A percentile compares a stretch with the other conserved stretches of the same genome.
Conservation (phyloP, 2,888 invertebrate species). For the Melinopterus prodromus region DNA sequence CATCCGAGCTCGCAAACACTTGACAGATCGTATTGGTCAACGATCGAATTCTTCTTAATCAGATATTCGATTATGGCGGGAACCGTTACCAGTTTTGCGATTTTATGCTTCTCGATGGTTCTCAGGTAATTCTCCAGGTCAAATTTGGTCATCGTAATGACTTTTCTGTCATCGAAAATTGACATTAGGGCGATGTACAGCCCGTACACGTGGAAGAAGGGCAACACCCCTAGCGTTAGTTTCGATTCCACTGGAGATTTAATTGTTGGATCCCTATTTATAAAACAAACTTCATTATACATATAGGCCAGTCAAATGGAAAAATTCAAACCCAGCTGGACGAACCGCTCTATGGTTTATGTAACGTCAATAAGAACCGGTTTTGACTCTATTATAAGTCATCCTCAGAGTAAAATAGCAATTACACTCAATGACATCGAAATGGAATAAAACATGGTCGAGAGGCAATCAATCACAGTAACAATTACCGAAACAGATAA, state of each 20-base stretch:
- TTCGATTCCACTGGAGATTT: neutral
- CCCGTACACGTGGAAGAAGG: constrained; percentile 31
- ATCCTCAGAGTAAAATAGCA: too few species aligned
- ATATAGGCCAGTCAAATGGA: neutral
- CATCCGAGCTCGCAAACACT: constrained; percentile 72
- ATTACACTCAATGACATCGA: too few species aligned
- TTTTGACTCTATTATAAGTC: too few species aligned
- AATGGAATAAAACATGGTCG: too few species aligned
- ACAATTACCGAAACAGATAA: too few species aligned
- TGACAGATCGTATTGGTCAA: constrained; percentile 77
- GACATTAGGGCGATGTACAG: constrained; percentile 19
- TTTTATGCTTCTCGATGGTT: constrained; percentile 29
- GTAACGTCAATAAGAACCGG: too few species aligned
- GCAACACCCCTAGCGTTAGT: constrained; percentile 17
- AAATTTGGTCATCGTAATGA: constrained; percentile 28
- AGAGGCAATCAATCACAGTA: too few species aligned
- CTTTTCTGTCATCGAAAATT: constrained; percentile 12
- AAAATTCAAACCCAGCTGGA: neutral
- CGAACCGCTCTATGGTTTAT: too few species aligned
- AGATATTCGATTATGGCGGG: constrained; percentile 85
- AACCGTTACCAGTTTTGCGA: constrained; percentile 68
- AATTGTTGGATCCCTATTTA: constrained; percentile 8
- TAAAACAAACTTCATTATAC: constrained; percentile 9
- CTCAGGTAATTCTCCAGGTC: constrained; percentile 26
- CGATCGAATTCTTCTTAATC: constrained; percentile 79